Evolutionary conservation across 2,888 invertebrate species (phyloP), one percentile per base, ranked within the genome.

Genomic region (Lasius platythorax): DNA sequence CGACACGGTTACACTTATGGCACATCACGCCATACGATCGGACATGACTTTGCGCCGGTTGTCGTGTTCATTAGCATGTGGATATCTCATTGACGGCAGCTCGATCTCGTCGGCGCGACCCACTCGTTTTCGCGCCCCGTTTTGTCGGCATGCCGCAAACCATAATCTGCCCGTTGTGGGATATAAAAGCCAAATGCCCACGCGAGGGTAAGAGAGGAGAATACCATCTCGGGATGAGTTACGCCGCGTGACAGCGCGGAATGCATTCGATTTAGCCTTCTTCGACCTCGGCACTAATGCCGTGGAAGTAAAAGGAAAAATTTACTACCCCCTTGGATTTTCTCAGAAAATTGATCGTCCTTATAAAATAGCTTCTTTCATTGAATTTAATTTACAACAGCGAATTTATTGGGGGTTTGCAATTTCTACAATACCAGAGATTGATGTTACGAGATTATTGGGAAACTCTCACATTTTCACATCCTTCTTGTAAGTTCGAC

Each of bases 31-130:
- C 82, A 87, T 68, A 58, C 46, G 87, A 89, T 89, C 84, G 84
- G 89, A 89, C 89, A 78, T 88, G 89, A 90, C 84, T 89, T 89
- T 83, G 85, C 87, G 86, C 85, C 86, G 87, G 87, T 83, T 88
- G 92, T 92, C 90, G 91, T 88, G 88, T 89, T 92, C 91, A 90
- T 92, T 92, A 92, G 89, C 90, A 87, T 84, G 81, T 78, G 85
- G 85, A 81, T 56, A 68, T 78, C 87, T 85, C 88, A 89, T 92
- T 89, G 90, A 89, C 84, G 68, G 63, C 83, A 85, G 76, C 88
- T 90, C 82, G 50, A 6, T 82, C 74, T 30, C 67, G 61, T 28
- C 46, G 81, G 58, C 72, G 56, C 70, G 70, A 58, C 86, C 72
- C 85, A 86, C 85, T 79, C 89, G 78, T 82, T 85, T 83, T 61